Evolutionary conservation across 2,888 invertebrate species (phyloP).

Genomic region (Phania funesta): DNA sequence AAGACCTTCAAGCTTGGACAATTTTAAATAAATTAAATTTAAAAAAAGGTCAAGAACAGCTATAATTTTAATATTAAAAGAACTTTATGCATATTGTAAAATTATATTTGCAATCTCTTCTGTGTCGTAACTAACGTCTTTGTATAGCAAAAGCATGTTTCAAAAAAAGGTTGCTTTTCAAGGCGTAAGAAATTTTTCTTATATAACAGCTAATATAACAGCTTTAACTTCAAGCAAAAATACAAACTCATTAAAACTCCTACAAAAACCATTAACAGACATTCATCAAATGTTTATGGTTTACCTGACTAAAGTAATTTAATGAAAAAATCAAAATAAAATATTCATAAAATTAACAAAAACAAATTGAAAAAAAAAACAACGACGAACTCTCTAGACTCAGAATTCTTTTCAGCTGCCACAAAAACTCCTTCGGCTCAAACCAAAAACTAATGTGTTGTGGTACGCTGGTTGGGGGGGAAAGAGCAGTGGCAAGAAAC

Average conservation of each 20-base stretch:
- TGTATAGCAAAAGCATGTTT: too few species aligned
- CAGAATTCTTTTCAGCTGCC: constrained; percentile 4
- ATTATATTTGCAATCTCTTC: too few species aligned
- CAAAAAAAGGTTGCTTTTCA: too few species aligned
- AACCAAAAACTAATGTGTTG: constrained; percentile 19
- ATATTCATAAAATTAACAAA: constrained; percentile 20
- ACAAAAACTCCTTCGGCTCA: constrained; percentile 3
- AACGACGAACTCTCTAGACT: not conserved
- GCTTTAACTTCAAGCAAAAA: not conserved
- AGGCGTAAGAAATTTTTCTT: too few species aligned
- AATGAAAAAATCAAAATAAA: constrained; percentile 8
- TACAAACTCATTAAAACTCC: constrained; percentile 6
- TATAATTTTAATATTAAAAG: too few species aligned
- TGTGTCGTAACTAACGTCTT: too few species aligned
- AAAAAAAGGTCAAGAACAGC: too few species aligned
- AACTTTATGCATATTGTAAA: too few species aligned
- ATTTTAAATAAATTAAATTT: too few species aligned
- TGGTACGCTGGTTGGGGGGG: too few species aligned
- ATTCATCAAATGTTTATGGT: constrained; percentile 39
- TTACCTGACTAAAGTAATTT: constrained; percentile 40
- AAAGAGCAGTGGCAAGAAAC: not conserved
- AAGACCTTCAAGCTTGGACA: too few species aligned
- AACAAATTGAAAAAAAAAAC: not conserved
- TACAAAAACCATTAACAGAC: constrained; percentile 36
- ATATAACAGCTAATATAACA: constrained; percentile 56